Percentiles rank a stretch among this genome's conserved stretches.
These are phyloP conservation scores for Craniophora ligustri DNA, from an alignment of 2,888 invertebrate species.

Conservation along the genomic window DNA sequence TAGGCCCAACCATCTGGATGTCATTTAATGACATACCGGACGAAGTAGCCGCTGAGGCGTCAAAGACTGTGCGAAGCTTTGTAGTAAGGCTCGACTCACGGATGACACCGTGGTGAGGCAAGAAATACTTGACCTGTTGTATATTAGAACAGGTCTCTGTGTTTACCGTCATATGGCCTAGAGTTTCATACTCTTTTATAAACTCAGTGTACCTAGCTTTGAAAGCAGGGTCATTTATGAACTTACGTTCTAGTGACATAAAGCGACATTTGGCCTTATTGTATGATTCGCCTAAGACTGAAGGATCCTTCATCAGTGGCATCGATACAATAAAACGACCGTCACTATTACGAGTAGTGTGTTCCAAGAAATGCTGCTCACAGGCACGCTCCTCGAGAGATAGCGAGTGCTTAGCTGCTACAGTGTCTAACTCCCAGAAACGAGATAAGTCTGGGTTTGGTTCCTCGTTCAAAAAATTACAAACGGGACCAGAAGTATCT, in stretches of 20 bases:
- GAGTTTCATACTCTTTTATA: background rate
- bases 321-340: constrained; percentile 1
- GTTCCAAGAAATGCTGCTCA: background rate
- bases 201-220: background rate
- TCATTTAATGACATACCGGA: background rate
- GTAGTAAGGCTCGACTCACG: background rate
- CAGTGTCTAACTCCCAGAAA: background rate
- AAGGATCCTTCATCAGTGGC: background rate
- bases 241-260: no score
- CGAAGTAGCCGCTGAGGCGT: background rate
- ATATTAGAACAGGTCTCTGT: background rate
- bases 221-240: background rate
- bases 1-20: background rate
- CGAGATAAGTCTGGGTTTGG: background rate
- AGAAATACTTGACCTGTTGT: constrained; percentile 14
- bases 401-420: background rate
- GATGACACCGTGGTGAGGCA: background rate
- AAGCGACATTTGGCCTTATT: background rate
- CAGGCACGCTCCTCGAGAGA: background rate
- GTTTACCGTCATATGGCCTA: background rate
- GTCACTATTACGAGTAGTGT: background rate
- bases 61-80: background rate
- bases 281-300: background rate
- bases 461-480: background rate
- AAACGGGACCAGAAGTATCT: background rate